Base-by-base conservation (phyloP, 30 jellyfish, hydroid and myxozoan species). In the Aurelia aurita region DNA sequence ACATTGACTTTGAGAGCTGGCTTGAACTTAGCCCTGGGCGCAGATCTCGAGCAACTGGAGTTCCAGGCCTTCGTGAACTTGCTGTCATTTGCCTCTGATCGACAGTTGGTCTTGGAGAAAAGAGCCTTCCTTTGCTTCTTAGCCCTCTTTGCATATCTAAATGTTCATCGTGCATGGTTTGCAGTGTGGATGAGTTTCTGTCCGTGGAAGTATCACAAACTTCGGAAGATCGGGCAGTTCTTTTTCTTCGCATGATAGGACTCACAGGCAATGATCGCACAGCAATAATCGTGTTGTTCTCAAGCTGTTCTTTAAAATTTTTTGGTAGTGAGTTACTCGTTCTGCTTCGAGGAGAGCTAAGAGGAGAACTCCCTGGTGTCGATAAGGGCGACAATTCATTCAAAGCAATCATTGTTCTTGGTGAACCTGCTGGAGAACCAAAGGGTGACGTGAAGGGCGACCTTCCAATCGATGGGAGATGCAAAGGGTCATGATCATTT, bases 191-290 rank as follows among this genome's bases (percentile, higher is more conserved):
- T 39, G 51, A 39, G 51, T 39, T 39, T 8, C 14, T 39, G 9
- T 39, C 51, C 51, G 9, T 39, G 15, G 51, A 39, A 5, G 51
- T n/a, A n/a, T n/a, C n/a, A n/a, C n/a, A n/a, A 39, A 39, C 9
- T 39, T 39, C 79, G 20, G 87, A 57, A 0, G 67, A 18, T 32
- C 65, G 71, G 39, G 23, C 18, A 14, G 64, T 26, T 14, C 6
- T 47, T 11, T 49, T 5, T 27, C 79, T 67, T 4, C 79, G 80
- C 59, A 60, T 57, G 19, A 77, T 32, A 3, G 88, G 88, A 60
- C 88, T 77, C 21, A 71, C 77, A 35, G 88, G 88, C 58, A 60
- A 59, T 3, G 88, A 77, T 15, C 78, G 71, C 22, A 79, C 43
- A 22, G 22, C 71, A 12, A 4, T 10, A 21, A 27, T 8, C 3